These are phyloP conservation scores for Ochotona princeps DNA, from an alignment of 2,113 vertebrate genomes.

Conservation along the genomic window DNA sequence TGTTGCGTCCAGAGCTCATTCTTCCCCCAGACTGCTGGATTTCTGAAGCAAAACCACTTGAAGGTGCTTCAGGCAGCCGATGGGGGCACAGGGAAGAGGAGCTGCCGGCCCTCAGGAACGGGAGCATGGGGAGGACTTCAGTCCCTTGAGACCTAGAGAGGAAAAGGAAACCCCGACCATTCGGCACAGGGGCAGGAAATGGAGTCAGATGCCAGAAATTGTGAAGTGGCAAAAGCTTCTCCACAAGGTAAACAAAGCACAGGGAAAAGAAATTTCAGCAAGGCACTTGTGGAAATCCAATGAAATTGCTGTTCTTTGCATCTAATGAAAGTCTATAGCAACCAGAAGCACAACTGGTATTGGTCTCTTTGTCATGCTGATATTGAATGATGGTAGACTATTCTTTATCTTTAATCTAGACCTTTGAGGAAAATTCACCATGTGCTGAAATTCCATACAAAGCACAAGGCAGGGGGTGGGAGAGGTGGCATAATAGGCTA, in stretches of 20 bases:
- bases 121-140: neutral
- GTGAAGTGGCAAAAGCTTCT: neutral
- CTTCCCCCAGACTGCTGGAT: too few species aligned
- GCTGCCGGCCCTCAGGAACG: neutral
- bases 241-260: neutral
- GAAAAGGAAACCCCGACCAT: neutral
- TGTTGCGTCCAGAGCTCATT: too few species aligned
- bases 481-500: too few species aligned
- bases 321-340: neutral
- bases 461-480: neutral
- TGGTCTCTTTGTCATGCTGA: neutral
- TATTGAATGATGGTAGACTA: neutral
- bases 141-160: neutral
- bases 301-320: conserved; percentile 15
- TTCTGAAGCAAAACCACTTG: too few species aligned
- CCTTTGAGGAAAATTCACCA: conserved; percentile 32
- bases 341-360: neutral
- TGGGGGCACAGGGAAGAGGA: neutral
- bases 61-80: neutral
- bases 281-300: neutral
- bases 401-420: conserved; percentile 1
- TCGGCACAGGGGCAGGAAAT: neutral
- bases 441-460: neutral
- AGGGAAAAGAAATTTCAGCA: neutral
- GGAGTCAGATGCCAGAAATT: neutral